A percentile compares a stretch with the other conserved stretches of the same genome.
Evolutionary conservation across 2,888 invertebrate genomes (phyloP).

Genomic region (Apantesis nais): DNA sequence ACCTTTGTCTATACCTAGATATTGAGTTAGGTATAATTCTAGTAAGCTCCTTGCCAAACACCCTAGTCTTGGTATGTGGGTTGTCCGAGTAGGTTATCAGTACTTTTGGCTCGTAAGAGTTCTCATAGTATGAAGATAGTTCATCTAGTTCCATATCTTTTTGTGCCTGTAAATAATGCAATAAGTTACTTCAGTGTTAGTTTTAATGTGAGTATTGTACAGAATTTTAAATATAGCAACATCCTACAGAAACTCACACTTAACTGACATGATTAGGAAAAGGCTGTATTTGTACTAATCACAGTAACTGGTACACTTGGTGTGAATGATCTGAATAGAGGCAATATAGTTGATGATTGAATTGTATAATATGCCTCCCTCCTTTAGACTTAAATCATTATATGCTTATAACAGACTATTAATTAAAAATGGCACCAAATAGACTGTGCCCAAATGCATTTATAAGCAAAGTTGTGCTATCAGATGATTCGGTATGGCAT

Average conservation of each 20-base stretch:
- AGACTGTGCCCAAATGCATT: background rate
- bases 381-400: no score
- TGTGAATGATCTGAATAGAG: no score
- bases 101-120: constrained; percentile 96
- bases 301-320: no score
- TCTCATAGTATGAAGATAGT: constrained; percentile 93
- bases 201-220: background rate
- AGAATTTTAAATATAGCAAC: no score
- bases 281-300: no score
- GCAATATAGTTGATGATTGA: no score
- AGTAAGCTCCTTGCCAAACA: constrained; percentile 96
- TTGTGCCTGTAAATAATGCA: constrained; percentile 72
- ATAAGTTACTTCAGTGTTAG: background rate
- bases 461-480: no score
- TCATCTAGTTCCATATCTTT: constrained; percentile 94
- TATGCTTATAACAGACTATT: no score
- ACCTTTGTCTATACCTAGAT: constrained; percentile 91
- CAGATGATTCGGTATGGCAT: no score
- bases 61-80: constrained; percentile 94
- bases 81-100: constrained; percentile 98
- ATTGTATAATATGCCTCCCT: no score
- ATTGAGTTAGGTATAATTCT: constrained; percentile 97
- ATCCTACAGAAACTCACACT: no score
- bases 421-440: background rate
- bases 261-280: no score